These are phyloP conservation scores for Phyto melanocephala DNA, from an alignment of 2,888 invertebrate genomes.

Conservation along the genomic window DNA sequence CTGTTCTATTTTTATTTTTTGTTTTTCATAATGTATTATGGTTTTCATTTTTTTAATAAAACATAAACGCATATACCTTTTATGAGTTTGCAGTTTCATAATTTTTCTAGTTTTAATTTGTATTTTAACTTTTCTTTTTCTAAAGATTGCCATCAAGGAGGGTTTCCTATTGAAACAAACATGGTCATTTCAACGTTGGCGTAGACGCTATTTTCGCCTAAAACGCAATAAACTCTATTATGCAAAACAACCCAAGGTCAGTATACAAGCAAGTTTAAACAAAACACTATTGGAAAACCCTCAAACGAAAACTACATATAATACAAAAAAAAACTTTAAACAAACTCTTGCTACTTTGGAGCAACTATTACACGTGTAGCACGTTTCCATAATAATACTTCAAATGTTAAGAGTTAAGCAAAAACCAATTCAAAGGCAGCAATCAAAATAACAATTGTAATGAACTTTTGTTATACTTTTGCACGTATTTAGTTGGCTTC, in stretches of 20 bases:
- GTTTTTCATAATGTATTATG: no score
- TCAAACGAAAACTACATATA: conserved; percentile 8
- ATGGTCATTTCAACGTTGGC: conserved; percentile 91
- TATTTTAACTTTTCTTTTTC: conserved; percentile 11
- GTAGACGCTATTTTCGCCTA: conserved; percentile 90
- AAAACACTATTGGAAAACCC: neutral
- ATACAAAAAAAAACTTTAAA: conserved; percentile 22
- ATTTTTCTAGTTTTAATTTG: neutral
- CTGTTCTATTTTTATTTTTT: no score
- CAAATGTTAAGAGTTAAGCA: neutral
- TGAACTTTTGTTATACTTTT: neutral
- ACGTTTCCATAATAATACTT: neutral
- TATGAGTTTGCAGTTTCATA: no score
- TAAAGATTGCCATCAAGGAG: conserved; percentile 84
- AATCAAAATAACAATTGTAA: neutral
- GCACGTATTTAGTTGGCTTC: neutral
- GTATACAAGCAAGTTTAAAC: conserved; percentile 68
- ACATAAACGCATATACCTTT: no score
- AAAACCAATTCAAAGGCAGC: neutral
- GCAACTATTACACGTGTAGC: conserved; percentile 14
- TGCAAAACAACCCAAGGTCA: conserved; percentile 91
- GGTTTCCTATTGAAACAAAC: conserved; percentile 93
- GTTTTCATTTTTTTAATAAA: no score
- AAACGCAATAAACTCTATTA: conserved; percentile 91
- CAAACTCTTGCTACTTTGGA: neutral